Conservation (phyloP, 2,113 vertebrate species). For the human (Homo sapiens) region DNA sequence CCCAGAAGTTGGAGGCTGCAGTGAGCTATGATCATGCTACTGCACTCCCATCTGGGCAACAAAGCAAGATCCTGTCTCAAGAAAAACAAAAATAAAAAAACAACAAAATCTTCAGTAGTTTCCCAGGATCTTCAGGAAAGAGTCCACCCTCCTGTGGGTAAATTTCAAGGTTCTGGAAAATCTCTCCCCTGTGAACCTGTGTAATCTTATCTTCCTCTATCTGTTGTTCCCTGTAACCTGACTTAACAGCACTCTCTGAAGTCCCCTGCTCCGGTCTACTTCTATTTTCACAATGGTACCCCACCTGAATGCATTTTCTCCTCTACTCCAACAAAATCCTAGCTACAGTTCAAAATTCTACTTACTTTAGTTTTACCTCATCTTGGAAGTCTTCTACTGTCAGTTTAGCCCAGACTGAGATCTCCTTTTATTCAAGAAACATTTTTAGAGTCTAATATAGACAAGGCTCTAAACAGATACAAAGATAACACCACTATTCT, state of each 20-base stretch:
- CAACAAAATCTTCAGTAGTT: not conserved
- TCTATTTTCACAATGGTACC: not conserved
- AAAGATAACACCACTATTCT: not conserved
- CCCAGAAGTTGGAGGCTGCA: no score
- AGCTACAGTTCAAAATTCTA: not conserved
- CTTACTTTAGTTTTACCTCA: not conserved
- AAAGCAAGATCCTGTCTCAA: no score
- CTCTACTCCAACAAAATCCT: not conserved
- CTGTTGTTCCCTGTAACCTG: not conserved
- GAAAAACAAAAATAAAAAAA: no score
- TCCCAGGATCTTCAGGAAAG: not conserved
- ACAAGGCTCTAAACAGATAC: not conserved
- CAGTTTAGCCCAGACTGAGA: not conserved
- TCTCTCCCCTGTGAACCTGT: not conserved
- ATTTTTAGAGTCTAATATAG: slow-evolving; percentile 29
- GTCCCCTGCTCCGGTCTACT: not conserved
- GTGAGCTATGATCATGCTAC: no score
- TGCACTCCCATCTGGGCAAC: no score
- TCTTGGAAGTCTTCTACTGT: not conserved
- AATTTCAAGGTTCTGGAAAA: not conserved
- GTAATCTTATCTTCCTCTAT: not conserved
- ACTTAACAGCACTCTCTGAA: not conserved
- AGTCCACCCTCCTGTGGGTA: not conserved
- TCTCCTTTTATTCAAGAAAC: slow-evolving; percentile 28
- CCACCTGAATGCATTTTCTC: not conserved